Evolutionary conservation across 2,797 vertebrate genomes (phyloP).

Genomic region (Cossypha caffra): DNA sequence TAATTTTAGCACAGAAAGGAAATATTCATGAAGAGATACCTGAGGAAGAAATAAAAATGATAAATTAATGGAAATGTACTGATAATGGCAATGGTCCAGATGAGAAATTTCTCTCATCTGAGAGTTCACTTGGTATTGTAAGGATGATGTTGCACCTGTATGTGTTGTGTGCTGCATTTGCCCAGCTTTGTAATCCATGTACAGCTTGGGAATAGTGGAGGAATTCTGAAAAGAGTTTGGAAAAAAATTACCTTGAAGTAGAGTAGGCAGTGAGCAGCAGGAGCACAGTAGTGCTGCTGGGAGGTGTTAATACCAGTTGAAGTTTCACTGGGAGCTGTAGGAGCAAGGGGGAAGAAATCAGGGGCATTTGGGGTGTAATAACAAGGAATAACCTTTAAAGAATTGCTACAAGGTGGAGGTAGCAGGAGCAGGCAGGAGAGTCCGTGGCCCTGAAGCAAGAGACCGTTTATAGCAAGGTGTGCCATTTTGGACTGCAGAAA

Average conservation of each 20-base stretch:
- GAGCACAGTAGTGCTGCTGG: not conserved
- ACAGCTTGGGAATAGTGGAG: not conserved
- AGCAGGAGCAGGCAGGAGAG: constrained; percentile 11
- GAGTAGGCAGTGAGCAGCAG: not conserved
- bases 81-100: not conserved
- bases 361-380: constrained; percentile 1
- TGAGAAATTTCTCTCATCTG: not conserved
- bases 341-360: not conserved
- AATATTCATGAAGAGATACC: constrained; percentile 47
- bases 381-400: constrained; percentile 56
- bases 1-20: constrained; percentile 28
- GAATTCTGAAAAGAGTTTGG: not conserved
- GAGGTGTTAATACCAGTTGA: not conserved
- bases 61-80: constrained; percentile 34
- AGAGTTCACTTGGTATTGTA: not conserved
- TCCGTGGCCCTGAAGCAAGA: constrained; percentile 30
- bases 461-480: not conserved
- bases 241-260: not conserved
- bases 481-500: constrained; percentile 57
- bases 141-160: not conserved
- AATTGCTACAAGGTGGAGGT: not conserved
- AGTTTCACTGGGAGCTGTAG: not conserved
- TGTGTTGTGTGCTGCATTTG: not conserved
- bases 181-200: not conserved
- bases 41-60: constrained; percentile 1